Evolutionary conservation across 2,797 vertebrate species (phyloP).

Genomic region (Crocidura indochinensis): DNA sequence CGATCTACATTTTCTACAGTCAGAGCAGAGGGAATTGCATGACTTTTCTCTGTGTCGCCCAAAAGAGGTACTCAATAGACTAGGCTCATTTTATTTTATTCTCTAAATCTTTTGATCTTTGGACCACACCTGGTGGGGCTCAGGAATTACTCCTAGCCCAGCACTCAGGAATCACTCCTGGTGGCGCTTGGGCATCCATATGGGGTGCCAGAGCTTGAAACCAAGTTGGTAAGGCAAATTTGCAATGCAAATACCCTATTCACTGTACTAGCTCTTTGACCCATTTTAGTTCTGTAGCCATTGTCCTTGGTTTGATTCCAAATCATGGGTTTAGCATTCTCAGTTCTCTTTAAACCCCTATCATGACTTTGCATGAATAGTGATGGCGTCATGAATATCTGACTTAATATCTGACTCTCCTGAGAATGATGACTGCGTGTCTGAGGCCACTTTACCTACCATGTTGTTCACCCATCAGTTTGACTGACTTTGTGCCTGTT

Average conservation of each 20-base stretch:
- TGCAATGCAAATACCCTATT: no score
- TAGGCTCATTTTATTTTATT: background rate
- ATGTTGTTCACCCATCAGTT: background rate
- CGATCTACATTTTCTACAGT: background rate
- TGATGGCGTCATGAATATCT: background rate
- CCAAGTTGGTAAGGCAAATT: no score
- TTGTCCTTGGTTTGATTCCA: constrained; percentile 14
- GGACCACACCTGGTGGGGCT: no score
- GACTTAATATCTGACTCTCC: background rate
- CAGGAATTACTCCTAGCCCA: no score
- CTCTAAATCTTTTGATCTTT: no score
- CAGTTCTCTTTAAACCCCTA: background rate
- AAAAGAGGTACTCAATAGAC: background rate
- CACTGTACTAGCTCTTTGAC: no score
- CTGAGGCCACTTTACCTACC: background rate
- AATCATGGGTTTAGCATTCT: background rate
- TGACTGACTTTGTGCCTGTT: background rate
- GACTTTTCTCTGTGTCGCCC: background rate
- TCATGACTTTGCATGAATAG: background rate
- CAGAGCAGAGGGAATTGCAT: background rate
- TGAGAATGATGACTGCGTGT: background rate
- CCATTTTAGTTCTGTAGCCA: background rate
- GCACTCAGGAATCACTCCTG: no score
- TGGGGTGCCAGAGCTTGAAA: no score
- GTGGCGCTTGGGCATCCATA: no score